Base-by-base conservation (phyloP, 2,888 invertebrate species). In the Malthinus seriepunctatus region DNA sequence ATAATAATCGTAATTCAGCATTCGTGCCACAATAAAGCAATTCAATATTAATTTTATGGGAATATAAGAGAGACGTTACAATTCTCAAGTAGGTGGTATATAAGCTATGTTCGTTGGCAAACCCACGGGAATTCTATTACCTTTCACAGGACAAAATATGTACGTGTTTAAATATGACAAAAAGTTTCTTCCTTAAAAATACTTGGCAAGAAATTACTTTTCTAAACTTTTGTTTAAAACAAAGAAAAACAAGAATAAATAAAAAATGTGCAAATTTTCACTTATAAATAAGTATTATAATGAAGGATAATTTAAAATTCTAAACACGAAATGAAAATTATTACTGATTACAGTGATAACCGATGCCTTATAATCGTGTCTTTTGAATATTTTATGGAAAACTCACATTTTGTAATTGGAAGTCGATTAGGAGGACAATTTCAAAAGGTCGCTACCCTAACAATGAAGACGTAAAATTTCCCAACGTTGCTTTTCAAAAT, bases 31-130 rank as follows among this genome's bases (percentile, higher is more conserved):
- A 55, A 55, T 55, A 42, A 55, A 55, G 55, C 47, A 47, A 48
- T 55, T 55, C 48, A 15, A 55, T 55, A 55, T 55, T 55, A 55
- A 55, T 39, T 55, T 55, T 55, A 55, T 55, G 47, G 31, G 39
- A 44, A 48, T 49, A 55, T 55, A 49, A 55, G 48, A 54, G 42
- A 55, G 55, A 55, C 44, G 31, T 55, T 23, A 49, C 49, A 48
- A 49, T 55, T 55, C 48, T 38, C 23, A 55, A 49, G 55, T 55
- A 33, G 55, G 55, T 55, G 55, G 55, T 33, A 11, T 53, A 55
- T 55, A 55, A 55, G 39, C 54, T 14, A 48, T 23, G 49, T 44
- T 42, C 34, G 48, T 55, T 49, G 48, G 48, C 48, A 48, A 55
- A 55, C 55, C 55, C 55, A 55, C 55, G 55, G 49, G 49, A 48